A percentile compares a stretch with the other conserved stretches of the same genome.
These are phyloP conservation scores for Coluber constrictor DNA, from an alignment of 2,797 vertebrate genomes.

Conservation along the genomic window DNA sequence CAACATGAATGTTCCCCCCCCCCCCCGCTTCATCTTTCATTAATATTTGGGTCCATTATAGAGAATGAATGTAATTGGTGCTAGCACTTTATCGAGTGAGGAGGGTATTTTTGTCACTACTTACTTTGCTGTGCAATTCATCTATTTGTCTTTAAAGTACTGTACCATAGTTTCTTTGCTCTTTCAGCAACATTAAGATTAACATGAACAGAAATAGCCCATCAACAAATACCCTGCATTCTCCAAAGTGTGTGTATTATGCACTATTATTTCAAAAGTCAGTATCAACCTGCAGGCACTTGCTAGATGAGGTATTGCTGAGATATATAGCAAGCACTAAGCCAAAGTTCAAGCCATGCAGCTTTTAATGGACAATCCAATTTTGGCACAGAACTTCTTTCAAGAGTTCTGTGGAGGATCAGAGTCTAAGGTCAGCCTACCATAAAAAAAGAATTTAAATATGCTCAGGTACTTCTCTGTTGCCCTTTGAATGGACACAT, in stretches of 20 bases:
- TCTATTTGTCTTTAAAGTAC: neutral
- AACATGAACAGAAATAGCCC: neutral
- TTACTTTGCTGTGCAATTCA: neutral
- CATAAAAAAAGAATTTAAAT: constrained; percentile 50
- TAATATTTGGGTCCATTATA: neutral
- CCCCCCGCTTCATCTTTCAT: neutral
- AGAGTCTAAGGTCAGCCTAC: constrained; percentile 57
- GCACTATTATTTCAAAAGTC: constrained; percentile 22
- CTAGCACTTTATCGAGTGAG: neutral
- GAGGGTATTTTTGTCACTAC: neutral
- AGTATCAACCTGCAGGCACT: neutral
- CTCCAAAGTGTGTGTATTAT: neutral
- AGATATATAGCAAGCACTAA: neutral
- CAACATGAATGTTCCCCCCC: neutral
- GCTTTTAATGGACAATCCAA: constrained; percentile 13
- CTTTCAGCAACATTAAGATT: neutral
- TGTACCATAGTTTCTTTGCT: neutral
- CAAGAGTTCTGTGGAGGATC: constrained; percentile 22
- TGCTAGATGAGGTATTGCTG: neutral
- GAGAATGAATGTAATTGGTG: neutral
- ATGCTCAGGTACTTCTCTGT: constrained; percentile 42
- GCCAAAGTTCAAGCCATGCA: constrained; percentile 22
- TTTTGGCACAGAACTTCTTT: neutral
- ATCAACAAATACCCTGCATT: neutral
- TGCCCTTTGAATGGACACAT: constrained; percentile 66